Percentiles rank a stretch among this genome's conserved stretches.
phyloP scores from a whole-genome alignment of 2,797 vertebrate species.

The Odontamblyopus lacepedii region DNA sequence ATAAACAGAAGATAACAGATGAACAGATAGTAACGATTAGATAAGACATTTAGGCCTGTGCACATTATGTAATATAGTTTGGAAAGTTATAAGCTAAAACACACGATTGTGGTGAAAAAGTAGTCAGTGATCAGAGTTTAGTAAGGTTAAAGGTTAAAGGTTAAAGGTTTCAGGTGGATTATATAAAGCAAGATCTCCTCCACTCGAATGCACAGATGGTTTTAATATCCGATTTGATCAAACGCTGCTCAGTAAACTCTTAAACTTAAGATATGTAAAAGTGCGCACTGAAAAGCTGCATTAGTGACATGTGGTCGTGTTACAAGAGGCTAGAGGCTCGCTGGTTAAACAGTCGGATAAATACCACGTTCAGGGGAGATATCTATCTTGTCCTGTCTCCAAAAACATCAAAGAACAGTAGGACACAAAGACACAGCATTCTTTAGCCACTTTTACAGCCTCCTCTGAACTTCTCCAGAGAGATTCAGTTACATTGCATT shows the following conservation, averaged over 20 bases:
- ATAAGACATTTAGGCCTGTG: not conserved
- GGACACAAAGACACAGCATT: constrained; percentile 25
- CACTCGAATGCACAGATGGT: not conserved
- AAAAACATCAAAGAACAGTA: not conserved
- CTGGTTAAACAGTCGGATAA: not conserved
- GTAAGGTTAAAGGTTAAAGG: too few relatives aligned
- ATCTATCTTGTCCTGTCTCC: not conserved
- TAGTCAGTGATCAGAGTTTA: not conserved
- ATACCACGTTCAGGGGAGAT: not conserved
- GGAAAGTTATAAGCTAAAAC: not conserved
- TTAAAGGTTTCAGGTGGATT: too few relatives aligned
- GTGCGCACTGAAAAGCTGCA: not conserved
- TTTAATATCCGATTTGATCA: not conserved
- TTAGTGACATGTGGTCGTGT: not conserved
- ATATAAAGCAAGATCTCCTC: too few relatives aligned
- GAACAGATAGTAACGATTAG: not conserved
- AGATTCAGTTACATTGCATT: constrained; percentile 22
- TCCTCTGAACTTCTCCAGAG: constrained; percentile 21
- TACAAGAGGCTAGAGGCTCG: not conserved
- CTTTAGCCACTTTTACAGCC: constrained; percentile 40
- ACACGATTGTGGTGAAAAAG: not conserved
- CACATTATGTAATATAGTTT: not conserved
- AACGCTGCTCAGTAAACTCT: too few relatives aligned
- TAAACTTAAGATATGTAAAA: not conserved
- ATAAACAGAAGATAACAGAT: not conserved